phyloP scores from a whole-genome alignment of 2,888 invertebrate genomes.

The Toxonevra muliebris region DNA sequence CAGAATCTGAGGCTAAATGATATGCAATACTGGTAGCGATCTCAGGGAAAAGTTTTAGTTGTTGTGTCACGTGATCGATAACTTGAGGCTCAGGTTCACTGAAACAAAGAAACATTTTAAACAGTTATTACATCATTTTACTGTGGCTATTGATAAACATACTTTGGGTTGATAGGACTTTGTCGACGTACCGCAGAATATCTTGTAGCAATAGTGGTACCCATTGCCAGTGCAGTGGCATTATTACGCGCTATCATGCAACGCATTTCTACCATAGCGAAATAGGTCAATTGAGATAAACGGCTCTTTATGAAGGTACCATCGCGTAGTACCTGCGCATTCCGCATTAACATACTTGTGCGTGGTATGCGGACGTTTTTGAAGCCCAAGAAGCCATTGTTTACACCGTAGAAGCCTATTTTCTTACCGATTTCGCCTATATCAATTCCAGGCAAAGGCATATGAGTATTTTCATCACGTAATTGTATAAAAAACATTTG shows the following conservation, averaged over 20 bases:
- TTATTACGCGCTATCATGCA: conserved; percentile 81
- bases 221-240: conserved; percentile 76
- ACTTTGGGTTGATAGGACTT: conserved; percentile 84
- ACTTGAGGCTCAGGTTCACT: conserved; percentile 88
- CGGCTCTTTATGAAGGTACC: conserved; percentile 85
- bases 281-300: conserved; percentile 84
- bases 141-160: conserved; percentile 7
- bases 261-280: conserved; percentile 89
- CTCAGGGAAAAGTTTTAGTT: conserved; percentile 86
- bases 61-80: conserved; percentile 92
- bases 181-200: conserved; percentile 91
- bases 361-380: conserved; percentile 87
- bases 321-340: conserved; percentile 89
- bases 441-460: conserved; percentile 85
- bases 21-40: conserved; percentile 83
- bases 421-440: conserved; percentile 95
- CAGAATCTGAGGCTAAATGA: conserved; percentile 74
- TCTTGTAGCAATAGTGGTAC: conserved; percentile 85
- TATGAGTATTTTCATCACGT: conserved; percentile 85
- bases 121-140: not conserved
- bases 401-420: conserved; percentile 88
- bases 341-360: conserved; percentile 90
- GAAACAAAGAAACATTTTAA: conserved; percentile 42
- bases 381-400: conserved; percentile 92
- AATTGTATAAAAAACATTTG: conserved; percentile 93